phyloP scores from a whole-genome alignment of 1,140 invertebrate genomes.

The Drosophila bocqueti region DNA sequence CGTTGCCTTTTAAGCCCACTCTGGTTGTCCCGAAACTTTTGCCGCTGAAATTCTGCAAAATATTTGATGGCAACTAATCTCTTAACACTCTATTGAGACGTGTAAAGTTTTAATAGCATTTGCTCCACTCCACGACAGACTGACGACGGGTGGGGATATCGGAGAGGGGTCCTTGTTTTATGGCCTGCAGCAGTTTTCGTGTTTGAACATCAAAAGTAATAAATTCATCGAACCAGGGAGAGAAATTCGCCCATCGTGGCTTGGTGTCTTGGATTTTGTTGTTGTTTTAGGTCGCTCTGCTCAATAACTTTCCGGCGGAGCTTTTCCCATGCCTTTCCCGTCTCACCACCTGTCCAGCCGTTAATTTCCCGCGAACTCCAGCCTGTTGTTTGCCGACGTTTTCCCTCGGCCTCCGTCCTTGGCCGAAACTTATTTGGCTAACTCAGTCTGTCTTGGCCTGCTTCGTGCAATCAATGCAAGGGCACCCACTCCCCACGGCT shows the following conservation, averaged over 20 bases:
- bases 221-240: conserved; percentile 72
- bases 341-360: conserved; percentile 14
- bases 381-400: conserved; percentile 21
- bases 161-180: conserved; percentile 61
- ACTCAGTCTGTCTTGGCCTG: conserved; percentile 66
- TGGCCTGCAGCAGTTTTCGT: conserved; percentile 81
- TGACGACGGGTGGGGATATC: conserved; percentile 5
- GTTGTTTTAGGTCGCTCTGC: conserved; percentile 65
- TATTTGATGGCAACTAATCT: conserved; percentile 79
- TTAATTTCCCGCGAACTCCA: conserved; percentile 35
- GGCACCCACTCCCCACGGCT: background rate
- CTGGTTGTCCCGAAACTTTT: conserved; percentile 47
- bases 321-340: background rate
- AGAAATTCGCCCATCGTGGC: conserved; percentile 1
- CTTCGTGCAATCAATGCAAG: conserved; percentile 39
- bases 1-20: background rate
- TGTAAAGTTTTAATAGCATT: conserved; percentile 83
- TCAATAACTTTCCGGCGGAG: conserved; percentile 30
- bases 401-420: conserved; percentile 4
- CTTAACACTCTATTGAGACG: conserved; percentile 83
- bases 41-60: conserved; percentile 53
- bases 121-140: conserved; percentile 47
- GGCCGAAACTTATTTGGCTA: conserved; percentile 67
- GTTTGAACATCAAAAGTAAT: conserved; percentile 83
- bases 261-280: conserved; percentile 43